These are phyloP conservation scores for Melanotaenia pygmaea DNA, from an alignment of 2,797 vertebrate genomes.

Conservation along the genomic window DNA sequence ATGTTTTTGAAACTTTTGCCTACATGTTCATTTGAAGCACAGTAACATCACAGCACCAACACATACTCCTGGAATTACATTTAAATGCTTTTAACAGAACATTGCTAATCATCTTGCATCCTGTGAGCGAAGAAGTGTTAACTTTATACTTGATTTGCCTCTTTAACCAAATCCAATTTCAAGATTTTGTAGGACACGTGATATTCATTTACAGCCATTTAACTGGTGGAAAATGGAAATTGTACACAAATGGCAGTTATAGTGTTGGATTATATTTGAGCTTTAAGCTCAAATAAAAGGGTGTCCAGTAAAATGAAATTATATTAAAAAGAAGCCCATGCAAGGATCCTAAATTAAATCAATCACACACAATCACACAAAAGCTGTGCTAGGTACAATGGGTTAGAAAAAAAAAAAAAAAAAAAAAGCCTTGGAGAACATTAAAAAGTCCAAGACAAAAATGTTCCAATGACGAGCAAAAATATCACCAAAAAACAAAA, in stretches of 20 bases:
- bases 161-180: constrained; percentile 8
- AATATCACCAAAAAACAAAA: constrained; percentile 1
- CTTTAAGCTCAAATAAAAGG: constrained; percentile 10
- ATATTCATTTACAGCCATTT: constrained; percentile 20
- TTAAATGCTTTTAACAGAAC: constrained; percentile 46
- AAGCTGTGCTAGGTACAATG: constrained; percentile 8
- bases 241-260: constrained; percentile 12
- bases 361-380: constrained; percentile 1
- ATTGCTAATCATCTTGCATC: constrained; percentile 28
- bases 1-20: constrained; percentile 44
- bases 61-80: constrained; percentile 55
- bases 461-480: constrained; percentile 8
- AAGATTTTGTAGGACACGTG: constrained; percentile 6
- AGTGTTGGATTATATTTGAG: constrained; percentile 12
- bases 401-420: not conserved
- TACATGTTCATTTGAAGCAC: constrained; percentile 49
- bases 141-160: constrained; percentile 3
- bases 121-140: constrained; percentile 20
- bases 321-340: constrained; percentile 44
- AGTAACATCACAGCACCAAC: constrained; percentile 63
- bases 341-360: constrained; percentile 30
- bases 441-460: not conserved
- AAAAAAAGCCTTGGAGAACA: not conserved
- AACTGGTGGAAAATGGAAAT: constrained; percentile 13
- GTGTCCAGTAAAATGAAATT: not conserved